Evolutionary conservation across 2,113 vertebrate genomes (phyloP).

Genomic region (Trachemys scripta): DNA sequence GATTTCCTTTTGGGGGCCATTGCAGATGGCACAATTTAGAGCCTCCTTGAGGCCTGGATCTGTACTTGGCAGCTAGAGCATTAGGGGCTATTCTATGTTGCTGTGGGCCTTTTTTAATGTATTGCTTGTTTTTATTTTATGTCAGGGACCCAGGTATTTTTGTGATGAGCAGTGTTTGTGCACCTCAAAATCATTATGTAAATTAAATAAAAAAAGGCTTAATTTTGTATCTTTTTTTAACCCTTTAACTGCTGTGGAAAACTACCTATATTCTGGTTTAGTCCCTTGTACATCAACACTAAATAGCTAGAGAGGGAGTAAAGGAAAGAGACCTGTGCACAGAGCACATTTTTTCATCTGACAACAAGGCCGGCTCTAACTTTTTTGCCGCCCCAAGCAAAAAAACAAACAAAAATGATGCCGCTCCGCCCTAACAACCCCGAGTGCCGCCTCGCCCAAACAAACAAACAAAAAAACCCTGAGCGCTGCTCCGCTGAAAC

Average conservation of each 20-base stretch:
- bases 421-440: no score
- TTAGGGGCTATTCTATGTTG: background rate
- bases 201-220: background rate
- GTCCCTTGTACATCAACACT: background rate
- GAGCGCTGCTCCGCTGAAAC: no score
- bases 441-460: no score
- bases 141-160: background rate
- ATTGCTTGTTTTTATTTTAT: background rate
- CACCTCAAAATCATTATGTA: accelerated
- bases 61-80: background rate
- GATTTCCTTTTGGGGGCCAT: conserved; percentile 18
- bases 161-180: background rate
- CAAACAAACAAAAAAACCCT: no score
- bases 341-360: conserved; percentile 11
- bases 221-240: background rate
- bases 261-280: background rate
- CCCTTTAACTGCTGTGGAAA: conserved; percentile 2
- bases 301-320: conserved; percentile 17
- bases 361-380: background rate
- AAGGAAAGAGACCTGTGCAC: conserved; percentile 15
- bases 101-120: background rate
- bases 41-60: background rate
- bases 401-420: no score
- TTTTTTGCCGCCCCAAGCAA: no score
- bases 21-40: background rate